These are phyloP conservation scores for Morpho achilles DNA, from an alignment of 2,888 invertebrate genomes.

Conservation along the genomic window DNA sequence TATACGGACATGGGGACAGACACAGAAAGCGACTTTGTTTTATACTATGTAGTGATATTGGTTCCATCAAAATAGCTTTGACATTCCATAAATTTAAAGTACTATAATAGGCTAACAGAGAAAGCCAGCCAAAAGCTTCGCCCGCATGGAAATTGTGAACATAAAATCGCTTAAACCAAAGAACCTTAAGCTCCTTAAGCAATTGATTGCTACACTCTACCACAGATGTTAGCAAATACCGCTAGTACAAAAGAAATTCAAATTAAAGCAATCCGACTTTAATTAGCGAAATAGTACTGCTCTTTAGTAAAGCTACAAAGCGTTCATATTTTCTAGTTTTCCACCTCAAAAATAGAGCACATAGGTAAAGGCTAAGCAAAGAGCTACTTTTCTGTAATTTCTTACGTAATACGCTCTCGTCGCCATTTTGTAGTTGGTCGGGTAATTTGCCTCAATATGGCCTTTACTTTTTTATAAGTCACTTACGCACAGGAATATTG, in stretches of 20 bases:
- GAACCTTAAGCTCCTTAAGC: no score
- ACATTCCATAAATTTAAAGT: no score
- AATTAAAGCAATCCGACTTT: background rate
- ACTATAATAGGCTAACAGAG: no score
- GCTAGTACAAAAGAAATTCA: background rate
- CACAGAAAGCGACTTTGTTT: no score
- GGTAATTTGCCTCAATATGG: conserved; percentile 26
- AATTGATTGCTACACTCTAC: no score
- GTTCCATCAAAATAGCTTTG: no score
- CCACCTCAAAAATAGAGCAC: conserved; percentile 11
- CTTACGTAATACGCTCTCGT: conserved; percentile 18
- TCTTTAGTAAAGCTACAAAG: conserved; percentile 5
- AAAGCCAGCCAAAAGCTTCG: no score
- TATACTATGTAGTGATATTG: no score
- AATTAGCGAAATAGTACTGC: conserved; percentile 8
- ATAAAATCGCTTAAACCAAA: no score
- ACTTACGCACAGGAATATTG: conserved; percentile 1
- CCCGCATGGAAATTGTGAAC: no score
- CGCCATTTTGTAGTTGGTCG: conserved; percentile 20
- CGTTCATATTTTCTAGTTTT: conserved; percentile 11
- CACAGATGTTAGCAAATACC: no score
- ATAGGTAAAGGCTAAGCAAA: conserved; percentile 13
- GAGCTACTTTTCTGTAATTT: conserved; percentile 22
- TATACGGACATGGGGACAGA: no score
- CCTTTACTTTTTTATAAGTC: background rate